A percentile compares a stretch with the other conserved stretches of the same genome.
phyloP scores from a whole-genome alignment of 2,888 invertebrate species.

The Melanotus villosus region DNA sequence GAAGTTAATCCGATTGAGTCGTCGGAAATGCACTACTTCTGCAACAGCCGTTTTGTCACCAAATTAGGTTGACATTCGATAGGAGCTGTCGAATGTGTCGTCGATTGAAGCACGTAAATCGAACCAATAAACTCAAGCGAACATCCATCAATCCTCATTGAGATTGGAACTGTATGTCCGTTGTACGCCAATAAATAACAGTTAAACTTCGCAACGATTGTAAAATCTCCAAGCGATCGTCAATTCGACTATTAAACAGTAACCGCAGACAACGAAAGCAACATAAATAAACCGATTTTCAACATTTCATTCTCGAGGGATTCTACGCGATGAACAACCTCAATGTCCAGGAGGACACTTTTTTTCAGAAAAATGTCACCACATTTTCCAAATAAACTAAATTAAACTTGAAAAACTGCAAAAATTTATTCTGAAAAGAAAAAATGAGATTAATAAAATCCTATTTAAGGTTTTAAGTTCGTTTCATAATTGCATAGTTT shows the following conservation, averaged over 20 bases:
- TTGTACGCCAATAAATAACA: conserved; percentile 50
- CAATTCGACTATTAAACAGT: conserved; percentile 38
- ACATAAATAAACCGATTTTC: conserved; percentile 34
- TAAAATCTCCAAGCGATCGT: conserved; percentile 38
- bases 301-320: conserved; percentile 1
- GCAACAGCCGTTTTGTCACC: background rate
- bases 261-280: conserved; percentile 26
- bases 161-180: conserved; percentile 44
- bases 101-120: conserved; percentile 40
- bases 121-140: conserved; percentile 46
- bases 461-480: no score
- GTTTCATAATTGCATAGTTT: no score
- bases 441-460: no score
- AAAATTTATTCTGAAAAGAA: no score
- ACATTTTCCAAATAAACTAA: no score
- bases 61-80: conserved; percentile 43
- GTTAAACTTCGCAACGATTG: conserved; percentile 45
- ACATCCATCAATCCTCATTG: conserved; percentile 52
- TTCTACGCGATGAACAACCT: background rate
- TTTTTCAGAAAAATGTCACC: background rate
- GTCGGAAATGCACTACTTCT: background rate
- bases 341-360: background rate
- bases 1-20: background rate
- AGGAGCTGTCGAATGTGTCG: conserved; percentile 29
- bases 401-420: no score